phyloP scores from a whole-genome alignment of 64 coral and sea anemone species.

The Acropora tenuis region DNA sequence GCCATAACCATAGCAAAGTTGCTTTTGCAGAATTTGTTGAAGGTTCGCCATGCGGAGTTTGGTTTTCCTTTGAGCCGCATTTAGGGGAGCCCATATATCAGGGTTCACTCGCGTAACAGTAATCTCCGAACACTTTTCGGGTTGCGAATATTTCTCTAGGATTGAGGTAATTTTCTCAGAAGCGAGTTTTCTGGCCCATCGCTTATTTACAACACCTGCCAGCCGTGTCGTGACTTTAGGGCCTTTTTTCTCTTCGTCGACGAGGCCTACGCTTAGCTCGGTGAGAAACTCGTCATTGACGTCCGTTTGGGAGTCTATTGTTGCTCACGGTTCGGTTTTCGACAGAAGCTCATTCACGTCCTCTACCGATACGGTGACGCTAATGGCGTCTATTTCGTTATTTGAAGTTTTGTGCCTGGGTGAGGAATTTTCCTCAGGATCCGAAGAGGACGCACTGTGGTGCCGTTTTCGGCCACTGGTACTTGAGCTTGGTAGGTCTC shows the following conservation, averaged over 20 bases:
- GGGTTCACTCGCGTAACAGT: conserved; percentile 37
- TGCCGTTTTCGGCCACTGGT: neutral
- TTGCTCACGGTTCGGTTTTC: neutral
- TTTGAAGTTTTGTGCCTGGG: conserved; percentile 4
- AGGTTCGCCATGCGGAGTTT: neutral
- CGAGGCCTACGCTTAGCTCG: neutral
- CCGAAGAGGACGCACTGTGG: neutral
- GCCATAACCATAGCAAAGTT: neutral
- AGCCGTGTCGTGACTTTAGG: neutral
- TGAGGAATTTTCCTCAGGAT: conserved; percentile 6
- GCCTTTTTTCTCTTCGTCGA: neutral
- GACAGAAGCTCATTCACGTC: neutral
- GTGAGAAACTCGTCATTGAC: conserved; percentile 8
- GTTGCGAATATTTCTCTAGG: neutral
- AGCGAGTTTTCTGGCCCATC: conserved; percentile 26
- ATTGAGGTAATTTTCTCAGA: neutral
- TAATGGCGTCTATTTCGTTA: neutral
- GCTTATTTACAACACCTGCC: neutral
- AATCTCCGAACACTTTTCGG: conserved; percentile 3
- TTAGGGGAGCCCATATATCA: conserved; percentile 27
- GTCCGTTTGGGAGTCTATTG: neutral
- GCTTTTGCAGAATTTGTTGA: neutral
- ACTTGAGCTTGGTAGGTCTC: conserved; percentile 2
- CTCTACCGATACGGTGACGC: neutral
- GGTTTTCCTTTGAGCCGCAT: neutral